Base-by-base conservation (phyloP, 2,888 invertebrate genomes). In the Thera britannica region DNA sequence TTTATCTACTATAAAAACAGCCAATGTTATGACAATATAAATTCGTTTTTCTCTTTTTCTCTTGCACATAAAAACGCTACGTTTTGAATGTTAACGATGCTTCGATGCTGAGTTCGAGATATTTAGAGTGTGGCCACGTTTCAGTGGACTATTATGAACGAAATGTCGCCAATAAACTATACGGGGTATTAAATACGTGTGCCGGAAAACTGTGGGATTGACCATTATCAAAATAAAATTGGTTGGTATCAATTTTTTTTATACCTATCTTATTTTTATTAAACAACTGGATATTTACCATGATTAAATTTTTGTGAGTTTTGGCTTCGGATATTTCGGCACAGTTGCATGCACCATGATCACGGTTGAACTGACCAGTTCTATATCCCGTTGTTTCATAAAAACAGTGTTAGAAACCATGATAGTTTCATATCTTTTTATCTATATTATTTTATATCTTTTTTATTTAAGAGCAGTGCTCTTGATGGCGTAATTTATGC, bases 1-100 rank as follows among this genome's bases (percentile, higher is more conserved):
- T 85, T 86, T 84, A 84, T 83, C 81, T 79, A 73, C 82, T 77
- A 83, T 83, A 83, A 85, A 83, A 84, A 81, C 79, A 77, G 76
- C 74, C 78, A 75, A 83, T 83, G 82, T 85, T 83, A 85, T 81
- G 82, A 79, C 81, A 79, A 80, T 83, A 85, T 83, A 85, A 83
- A 83, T 82, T 82, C 81, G 77, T 81, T 79, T 78, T 71, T 71
- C 66, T 69, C 74, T 77, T 75, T 76, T 77, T 79, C 79, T 72
- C 73, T 72, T 68, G 74, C 73, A 71, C 78, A 79, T 82, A 83
- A 81, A 83, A 83, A 79, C 78, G 79, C 79, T 77, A 81, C 77
- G 80, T 71, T 75, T 76, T 80, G 79, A 81, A 84, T 80, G 79
- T 81, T 79, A 84, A 83, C 75, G 78, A 79, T 79, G 62, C 44